Evolutionary conservation across 2,113 vertebrate species (phyloP).

Genomic region (Nothocercus julius): DNA sequence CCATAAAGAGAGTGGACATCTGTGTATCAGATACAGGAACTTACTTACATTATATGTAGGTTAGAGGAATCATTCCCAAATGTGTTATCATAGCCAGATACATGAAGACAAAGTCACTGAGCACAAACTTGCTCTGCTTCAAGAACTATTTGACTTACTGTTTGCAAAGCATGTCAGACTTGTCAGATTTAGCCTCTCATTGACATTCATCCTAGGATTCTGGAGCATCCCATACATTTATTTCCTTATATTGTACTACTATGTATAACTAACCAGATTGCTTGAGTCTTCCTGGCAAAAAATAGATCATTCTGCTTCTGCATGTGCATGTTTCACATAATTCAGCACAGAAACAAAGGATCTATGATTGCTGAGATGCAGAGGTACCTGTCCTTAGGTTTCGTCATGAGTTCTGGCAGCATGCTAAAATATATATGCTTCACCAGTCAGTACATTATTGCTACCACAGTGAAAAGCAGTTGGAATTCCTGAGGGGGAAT

Average conservation of each 20-base stretch:
- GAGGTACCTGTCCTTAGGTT: not conserved
- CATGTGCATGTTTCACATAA: not conserved
- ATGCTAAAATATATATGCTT: not conserved
- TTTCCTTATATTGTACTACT: not conserved
- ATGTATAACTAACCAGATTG: conserved; percentile 31
- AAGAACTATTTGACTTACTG: not conserved
- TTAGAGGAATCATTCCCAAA: not conserved
- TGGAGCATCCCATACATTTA: not conserved
- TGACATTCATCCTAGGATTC: conserved; percentile 2
- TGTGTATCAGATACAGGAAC: not conserved
- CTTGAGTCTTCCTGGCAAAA: not conserved
- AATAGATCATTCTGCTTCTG: not conserved
- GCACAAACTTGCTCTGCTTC: not conserved
- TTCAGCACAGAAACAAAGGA: conserved; percentile 14
- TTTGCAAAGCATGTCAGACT: not conserved
- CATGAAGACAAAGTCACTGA: not conserved
- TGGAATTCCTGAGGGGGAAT: not conserved
- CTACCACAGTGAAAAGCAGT: not conserved
- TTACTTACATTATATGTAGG: not conserved
- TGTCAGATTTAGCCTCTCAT: conserved; percentile 7
- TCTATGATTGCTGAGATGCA: conserved; percentile 21
- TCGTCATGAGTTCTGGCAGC: not conserved
- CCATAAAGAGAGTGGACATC: not conserved
- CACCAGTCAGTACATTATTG: not conserved
- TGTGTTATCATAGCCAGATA: not conserved